Percentiles rank a stretch among this genome's conserved stretches.
Evolutionary conservation across 1,140 invertebrate species (phyloP).

Genomic region (Acromyrmex echinatior): DNA sequence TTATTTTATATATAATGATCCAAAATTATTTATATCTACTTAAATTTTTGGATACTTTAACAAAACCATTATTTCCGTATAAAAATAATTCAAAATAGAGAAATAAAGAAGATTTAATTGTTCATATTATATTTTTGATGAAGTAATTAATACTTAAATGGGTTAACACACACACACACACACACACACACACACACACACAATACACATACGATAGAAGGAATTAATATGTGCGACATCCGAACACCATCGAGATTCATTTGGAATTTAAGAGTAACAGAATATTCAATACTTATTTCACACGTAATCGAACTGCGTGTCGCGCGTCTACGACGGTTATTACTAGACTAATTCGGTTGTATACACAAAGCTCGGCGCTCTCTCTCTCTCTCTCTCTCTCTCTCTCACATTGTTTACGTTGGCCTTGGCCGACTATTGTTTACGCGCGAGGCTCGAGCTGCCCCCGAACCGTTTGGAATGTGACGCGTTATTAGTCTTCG

Average conservation of each 20-base stretch:
- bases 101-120: too few species aligned
- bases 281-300: background rate
- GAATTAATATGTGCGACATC: too few species aligned
- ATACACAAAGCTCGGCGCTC: background rate
- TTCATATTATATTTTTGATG: too few species aligned
- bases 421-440: background rate
- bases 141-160: too few species aligned
- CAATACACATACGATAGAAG: too few species aligned
- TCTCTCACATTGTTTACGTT: background rate
- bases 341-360: background rate
- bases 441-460: background rate
- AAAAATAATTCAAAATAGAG: too few species aligned
- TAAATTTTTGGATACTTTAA: too few species aligned
- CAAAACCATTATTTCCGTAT: too few species aligned
- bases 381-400: background rate
- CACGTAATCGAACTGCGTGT: background rate
- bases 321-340: background rate
- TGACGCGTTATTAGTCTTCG: background rate
- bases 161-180: too few species aligned
- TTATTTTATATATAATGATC: too few species aligned
- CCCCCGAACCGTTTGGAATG: background rate
- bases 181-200: too few species aligned
- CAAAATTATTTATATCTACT: too few species aligned
- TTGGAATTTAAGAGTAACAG: background rate
- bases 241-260: background rate